These are phyloP conservation scores for Metridium senile DNA, from an alignment of 92 coral and sea anemone species.

Conservation along the genomic window DNA sequence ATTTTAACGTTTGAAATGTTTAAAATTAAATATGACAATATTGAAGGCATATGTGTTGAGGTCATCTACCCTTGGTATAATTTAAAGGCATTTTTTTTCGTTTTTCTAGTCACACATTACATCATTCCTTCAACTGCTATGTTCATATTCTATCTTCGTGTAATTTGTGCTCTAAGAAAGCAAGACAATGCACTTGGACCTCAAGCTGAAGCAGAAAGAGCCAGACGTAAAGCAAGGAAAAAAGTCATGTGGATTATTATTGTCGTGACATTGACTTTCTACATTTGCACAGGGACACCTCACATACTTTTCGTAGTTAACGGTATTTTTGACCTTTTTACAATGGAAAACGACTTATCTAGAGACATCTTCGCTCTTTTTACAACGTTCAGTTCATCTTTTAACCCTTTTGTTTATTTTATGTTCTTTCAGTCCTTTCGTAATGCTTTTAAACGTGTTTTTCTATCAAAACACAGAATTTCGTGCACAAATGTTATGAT, in stretches of 20 bases:
- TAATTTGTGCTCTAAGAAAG: not conserved
- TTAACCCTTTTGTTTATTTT: not conserved
- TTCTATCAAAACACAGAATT: not conserved
- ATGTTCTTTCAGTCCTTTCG: not conserved
- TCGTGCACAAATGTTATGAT: not conserved
- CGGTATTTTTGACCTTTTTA: not conserved
- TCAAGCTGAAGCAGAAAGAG: slow-evolving; percentile 2
- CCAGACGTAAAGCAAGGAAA: not conserved
- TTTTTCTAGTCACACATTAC: not conserved
- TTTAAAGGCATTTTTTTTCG: not conserved
- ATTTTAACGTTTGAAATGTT: not conserved
- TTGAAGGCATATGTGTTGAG: not conserved
- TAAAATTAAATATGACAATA: not conserved
- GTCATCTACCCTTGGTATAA: not conserved
- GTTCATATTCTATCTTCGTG: not conserved
- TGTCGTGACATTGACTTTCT: not conserved
- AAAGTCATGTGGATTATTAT: not conserved
- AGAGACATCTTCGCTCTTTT: not conserved
- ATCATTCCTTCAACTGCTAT: not conserved
- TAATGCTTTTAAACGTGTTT: not conserved
- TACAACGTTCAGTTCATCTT: not conserved
- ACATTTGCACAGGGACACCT: not conserved
- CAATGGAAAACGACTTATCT: not conserved
- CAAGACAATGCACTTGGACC: not conserved
- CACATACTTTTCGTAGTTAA: not conserved